These are phyloP conservation scores for Heterodera schachtii DNA, from an alignment of 1,140 invertebrate species.

Conservation along the genomic window DNA sequence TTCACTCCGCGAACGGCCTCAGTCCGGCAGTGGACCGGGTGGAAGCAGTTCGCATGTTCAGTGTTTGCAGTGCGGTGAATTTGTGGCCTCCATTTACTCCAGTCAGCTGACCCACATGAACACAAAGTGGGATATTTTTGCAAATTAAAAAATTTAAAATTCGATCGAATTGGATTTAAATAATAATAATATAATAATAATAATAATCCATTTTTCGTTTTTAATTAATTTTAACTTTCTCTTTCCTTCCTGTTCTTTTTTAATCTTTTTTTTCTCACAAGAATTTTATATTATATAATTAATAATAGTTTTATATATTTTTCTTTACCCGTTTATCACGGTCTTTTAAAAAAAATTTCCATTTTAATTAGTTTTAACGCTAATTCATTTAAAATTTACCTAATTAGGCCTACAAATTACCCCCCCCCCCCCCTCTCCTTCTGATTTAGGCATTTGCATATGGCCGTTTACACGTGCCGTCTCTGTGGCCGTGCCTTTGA, in stretches of 20 bases:
- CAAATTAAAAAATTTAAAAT: no score
- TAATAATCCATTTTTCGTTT: no score
- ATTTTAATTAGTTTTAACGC: background rate
- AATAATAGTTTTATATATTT: no score
- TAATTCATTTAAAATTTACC: background rate
- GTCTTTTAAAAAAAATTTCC: no score
- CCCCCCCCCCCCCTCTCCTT: background rate
- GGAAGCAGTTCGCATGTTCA: constrained; percentile 11
- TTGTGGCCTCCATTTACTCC: constrained; percentile 7
- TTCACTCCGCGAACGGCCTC: background rate
- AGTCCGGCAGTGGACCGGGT: background rate
- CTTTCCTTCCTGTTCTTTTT: no score
- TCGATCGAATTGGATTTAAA: no score
- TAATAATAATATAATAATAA: no score
- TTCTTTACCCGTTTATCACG: no score
- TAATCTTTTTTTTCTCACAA: no score
- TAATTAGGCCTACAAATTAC: background rate
- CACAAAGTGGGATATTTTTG: background rate
- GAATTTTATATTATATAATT: no score
- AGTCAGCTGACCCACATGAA: constrained; percentile 23
- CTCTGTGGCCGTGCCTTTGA: constrained; percentile 20
- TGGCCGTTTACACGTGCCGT: constrained; percentile 22
- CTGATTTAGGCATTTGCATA: constrained; percentile 10
- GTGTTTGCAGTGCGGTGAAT: constrained; percentile 16
- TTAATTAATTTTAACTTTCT: no score